phyloP scores from a whole-genome alignment of 2,113 vertebrate genomes.

The Pterophyllum scalare region DNA sequence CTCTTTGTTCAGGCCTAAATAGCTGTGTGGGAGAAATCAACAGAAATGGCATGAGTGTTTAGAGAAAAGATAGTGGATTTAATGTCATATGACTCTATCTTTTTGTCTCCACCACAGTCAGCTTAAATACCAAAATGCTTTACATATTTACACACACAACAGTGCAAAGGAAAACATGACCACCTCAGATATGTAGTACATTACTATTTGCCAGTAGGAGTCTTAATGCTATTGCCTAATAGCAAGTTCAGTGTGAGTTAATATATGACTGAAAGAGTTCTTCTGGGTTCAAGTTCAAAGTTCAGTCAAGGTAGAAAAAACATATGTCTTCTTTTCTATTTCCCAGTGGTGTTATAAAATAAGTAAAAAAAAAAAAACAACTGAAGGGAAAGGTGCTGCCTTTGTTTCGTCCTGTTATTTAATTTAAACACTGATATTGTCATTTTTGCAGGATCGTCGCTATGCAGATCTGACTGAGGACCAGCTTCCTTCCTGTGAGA shows the following conservation, averaged over 20 bases:
- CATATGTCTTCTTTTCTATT: neutral
- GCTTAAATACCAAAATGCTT: neutral
- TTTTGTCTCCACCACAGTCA: slow-evolving; percentile 26
- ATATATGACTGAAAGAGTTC: slow-evolving; percentile 61
- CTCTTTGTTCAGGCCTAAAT: neutral
- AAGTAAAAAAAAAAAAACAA: neutral
- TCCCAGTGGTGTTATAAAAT: neutral
- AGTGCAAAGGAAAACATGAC: slow-evolving; percentile 6
- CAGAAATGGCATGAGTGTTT: neutral
- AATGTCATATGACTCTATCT: neutral
- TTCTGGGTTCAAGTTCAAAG: slow-evolving; percentile 60
- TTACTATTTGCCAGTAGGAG: slow-evolving; percentile 8
- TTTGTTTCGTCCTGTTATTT: neutral
- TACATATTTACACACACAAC: neutral
- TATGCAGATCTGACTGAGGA: slow-evolving; percentile 82
- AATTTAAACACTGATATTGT: neutral
- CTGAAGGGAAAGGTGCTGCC: neutral
- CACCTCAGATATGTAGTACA: neutral
- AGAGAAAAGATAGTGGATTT: neutral
- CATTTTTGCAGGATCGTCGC: slow-evolving; percentile 82
- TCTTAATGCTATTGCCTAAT: slow-evolving; percentile 35
- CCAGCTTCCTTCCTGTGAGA: slow-evolving; percentile 90
- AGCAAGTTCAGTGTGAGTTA: slow-evolving; percentile 52
- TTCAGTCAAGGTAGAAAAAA: slow-evolving; percentile 34
- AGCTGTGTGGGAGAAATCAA: slow-evolving; percentile 27